Percentiles rank a stretch among this genome's conserved stretches.
Evolutionary conservation across 2,113 vertebrate species (phyloP).

Genomic region (Catharus bicknelli): DNA sequence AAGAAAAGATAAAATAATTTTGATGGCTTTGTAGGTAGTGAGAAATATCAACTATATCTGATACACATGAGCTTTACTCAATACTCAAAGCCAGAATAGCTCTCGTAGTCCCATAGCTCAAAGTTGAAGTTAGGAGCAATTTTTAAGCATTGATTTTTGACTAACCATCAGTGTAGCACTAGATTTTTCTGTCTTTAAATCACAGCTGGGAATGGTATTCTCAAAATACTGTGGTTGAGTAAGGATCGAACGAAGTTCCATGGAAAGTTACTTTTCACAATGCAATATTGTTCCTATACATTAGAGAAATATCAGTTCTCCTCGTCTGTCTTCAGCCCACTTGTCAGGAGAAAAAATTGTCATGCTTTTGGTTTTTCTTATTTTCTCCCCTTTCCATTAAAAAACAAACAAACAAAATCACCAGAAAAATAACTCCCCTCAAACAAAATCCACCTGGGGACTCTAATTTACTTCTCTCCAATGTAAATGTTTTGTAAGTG

Average conservation of each 20-base stretch:
- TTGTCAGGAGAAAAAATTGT: conserved; percentile 14
- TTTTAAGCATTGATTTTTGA: conserved; percentile 65
- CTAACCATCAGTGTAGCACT: conserved; percentile 21
- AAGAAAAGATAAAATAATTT: neutral
- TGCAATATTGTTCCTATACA: conserved; percentile 8
- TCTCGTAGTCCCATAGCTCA: neutral
- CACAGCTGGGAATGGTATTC: conserved; percentile 48
- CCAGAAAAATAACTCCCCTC: neutral
- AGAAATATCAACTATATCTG: conserved; percentile 55
- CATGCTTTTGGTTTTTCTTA: neutral
- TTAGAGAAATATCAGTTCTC: conserved; percentile 32
- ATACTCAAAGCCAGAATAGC: conserved; percentile 24
- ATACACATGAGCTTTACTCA: neutral
- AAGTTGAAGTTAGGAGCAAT: conserved; percentile 34
- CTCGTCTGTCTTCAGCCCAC: neutral
- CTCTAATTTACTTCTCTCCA: neutral
- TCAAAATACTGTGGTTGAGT: conserved; percentile 27
- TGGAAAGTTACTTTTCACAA: conserved; percentile 39
- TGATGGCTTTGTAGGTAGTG: neutral
- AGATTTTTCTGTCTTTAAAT: conserved; percentile 62
- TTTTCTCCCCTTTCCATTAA: neutral
- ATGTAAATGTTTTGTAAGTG: neutral
- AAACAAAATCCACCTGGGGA: neutral
- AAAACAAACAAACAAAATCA: neutral
- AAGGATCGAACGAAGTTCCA: conserved; percentile 13